Evolutionary conservation across 2,888 invertebrate genomes (phyloP).

Genomic region (Oeneis ivallda): DNA sequence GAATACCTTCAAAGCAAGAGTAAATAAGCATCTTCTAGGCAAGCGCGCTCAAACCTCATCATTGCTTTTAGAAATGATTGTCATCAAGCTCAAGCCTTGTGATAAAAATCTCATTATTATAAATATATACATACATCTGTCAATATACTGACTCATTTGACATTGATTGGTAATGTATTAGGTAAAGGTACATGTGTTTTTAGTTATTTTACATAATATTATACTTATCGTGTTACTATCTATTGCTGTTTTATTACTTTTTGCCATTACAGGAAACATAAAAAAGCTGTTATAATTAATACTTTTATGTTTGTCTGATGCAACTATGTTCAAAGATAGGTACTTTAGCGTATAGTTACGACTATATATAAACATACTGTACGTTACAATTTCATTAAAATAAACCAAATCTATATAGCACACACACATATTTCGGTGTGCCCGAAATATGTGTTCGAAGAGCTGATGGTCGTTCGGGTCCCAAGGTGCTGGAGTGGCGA

Average conservation of each 20-base stretch:
- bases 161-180: neutral
- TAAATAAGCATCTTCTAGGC: too few species aligned
- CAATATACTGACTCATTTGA: slow-evolving; percentile 18
- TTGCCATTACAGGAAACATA: slow-evolving; percentile 28
- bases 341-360: neutral
- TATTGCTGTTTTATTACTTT: slow-evolving; percentile 21
- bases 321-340: slow-evolving; percentile 5
- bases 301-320: neutral
- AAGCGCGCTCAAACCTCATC: too few species aligned
- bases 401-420: too few species aligned
- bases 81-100: too few species aligned
- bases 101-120: neutral
- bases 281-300: slow-evolving; percentile 14
- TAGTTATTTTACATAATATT: neutral
- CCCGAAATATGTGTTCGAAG: too few species aligned
- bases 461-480: too few species aligned
- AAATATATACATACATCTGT: neutral
- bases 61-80: too few species aligned
- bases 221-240: slow-evolving; percentile 13
- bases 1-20: too few species aligned
- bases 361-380: too few species aligned
- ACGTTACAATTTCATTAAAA: too few species aligned
- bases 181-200: neutral
- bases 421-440: too few species aligned
- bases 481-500: too few species aligned